Evolutionary conservation across 2,797 vertebrate genomes (phyloP), one percentile per base, ranked within the genome.

Genomic region (Hydrocynus forskahlii): DNA sequence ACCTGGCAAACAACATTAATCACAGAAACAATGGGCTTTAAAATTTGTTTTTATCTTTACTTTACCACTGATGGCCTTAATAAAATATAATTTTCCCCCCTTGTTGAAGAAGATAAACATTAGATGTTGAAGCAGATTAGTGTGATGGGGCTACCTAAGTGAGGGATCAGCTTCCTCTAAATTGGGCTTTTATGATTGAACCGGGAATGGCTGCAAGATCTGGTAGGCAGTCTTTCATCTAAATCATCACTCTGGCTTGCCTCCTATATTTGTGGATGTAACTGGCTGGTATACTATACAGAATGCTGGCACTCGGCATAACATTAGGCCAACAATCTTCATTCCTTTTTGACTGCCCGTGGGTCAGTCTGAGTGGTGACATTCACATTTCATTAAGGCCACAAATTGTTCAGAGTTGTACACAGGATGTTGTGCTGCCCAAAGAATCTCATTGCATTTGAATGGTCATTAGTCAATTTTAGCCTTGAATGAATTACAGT

Each of bases 361-460:
- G n/a, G 72, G 71, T 85, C 85, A 81, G 67, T 52, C 48, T 10
- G 40, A 72, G 73, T 77, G 8, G 17, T 63, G 76, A 69, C 71
- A 29, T 67, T 66, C 35, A 78, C 57, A 63, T 10, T 19, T 82
- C 50, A 73, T 80, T 81, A 85, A 75, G 40, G 84, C 76, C 70
- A 73, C 87, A 84, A 83, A 84, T 81, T 87, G 73, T 75, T 29
- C 29, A 75, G 75, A 9, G 79, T 40, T 45, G 12, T 12, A 84
- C 76, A 86, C 86, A 74, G 43, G 78, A 81, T 81, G 81, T 78
- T 72, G 83, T 76, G 76, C 81, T 84, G 82, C 63, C 75, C 72
- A 85, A 84, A 81, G 80, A 70, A 88, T 86, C 75, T 54, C 7
- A n/a, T 81, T 81, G 83, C 81, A 87, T 80, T 89, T 88, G 85